These are phyloP conservation scores for Aphidoletes aphidimyza DNA, from an alignment of 2,888 invertebrate genomes.

Conservation along the genomic window DNA sequence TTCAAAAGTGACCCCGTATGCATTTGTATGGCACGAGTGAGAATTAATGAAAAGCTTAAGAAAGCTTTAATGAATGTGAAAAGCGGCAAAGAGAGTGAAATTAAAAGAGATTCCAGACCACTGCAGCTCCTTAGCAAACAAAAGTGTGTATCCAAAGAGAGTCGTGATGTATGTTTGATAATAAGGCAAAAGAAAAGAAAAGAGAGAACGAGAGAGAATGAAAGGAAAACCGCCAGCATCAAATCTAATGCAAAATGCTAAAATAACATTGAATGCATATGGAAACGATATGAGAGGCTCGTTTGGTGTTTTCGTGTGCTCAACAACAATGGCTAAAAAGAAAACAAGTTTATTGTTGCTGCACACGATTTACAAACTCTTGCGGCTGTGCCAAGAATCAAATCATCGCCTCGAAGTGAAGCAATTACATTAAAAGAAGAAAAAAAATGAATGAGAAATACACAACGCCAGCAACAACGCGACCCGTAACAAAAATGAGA, in stretches of 20 bases:
- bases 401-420: background rate
- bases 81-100: background rate
- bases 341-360: slow-evolving; percentile 53
- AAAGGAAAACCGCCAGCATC: background rate
- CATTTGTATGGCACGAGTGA: background rate
- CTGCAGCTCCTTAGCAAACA: background rate
- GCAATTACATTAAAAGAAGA: slow-evolving; percentile 47
- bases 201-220: background rate
- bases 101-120: background rate
- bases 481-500: background rate
- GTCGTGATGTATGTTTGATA: slow-evolving; percentile 22
- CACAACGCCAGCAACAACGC: too few relatives aligned
- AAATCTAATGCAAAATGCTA: slow-evolving; percentile 35
- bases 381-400: slow-evolving; percentile 27
- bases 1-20: too few relatives aligned
- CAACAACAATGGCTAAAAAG: slow-evolving; percentile 13
- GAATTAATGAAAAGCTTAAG: slow-evolving; percentile 34
- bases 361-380: slow-evolving; percentile 49
- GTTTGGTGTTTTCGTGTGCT: background rate
- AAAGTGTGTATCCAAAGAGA: slow-evolving; percentile 23
- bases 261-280: slow-evolving; percentile 10
- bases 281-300: slow-evolving; percentile 11
- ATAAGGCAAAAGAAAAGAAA: slow-evolving; percentile 9
- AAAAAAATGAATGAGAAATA: too few relatives aligned
- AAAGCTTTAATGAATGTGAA: slow-evolving; percentile 17